Evolutionary conservation across 30 jellyfish, hydroid and myxozoan species (phyloP), one percentile per base, ranked within the genome.

Genomic region (Chrysaora quinquecirrha): DNA sequence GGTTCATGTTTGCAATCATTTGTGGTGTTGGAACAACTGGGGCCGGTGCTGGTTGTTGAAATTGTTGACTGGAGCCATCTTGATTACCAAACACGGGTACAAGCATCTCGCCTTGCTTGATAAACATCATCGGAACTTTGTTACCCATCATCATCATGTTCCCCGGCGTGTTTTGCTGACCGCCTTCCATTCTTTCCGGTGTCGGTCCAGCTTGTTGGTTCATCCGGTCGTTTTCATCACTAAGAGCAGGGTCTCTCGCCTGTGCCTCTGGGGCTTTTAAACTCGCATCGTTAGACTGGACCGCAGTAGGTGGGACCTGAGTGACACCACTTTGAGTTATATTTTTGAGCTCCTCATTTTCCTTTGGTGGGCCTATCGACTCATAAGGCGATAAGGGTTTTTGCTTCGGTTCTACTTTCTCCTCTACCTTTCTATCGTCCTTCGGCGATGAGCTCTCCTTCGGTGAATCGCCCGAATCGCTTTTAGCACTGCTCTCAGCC

Each of bases 301-400:
- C 68, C 24, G 29, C 68, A 20, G 9, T 19, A 12, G 68, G 68
- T 9, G 27, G 27, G 19, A 52, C 29, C 19, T 20, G 27, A 25
- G 68, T 49, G 12, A 71, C 76, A 9, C 86, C 49, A 31, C 71
- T 71, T 23, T 63, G 65, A 1, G 99, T 95, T 30, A 85, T 43
- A 66, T 95, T 95, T 68, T 78, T 68, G 32, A 95, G 73, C 82
- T 95, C 99, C 46, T 82, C 95, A 64, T 89, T 95, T 9, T 84
- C 97, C 78, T 95, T 95, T 10, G 99, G 85, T 19, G 99, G 99
- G 6, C 99, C 99, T 21, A 95, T 95, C 64, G 96, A 61, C 24
- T 85, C 99, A 34, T 95, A 95, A 1, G 99, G 96, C 34, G 90
- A 87, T 30, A 47, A 14, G 1, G 63, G 49, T 10, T 66, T 60